Conservation (phyloP, 2,888 invertebrate species). For the Oxycera nigricornis region DNA sequence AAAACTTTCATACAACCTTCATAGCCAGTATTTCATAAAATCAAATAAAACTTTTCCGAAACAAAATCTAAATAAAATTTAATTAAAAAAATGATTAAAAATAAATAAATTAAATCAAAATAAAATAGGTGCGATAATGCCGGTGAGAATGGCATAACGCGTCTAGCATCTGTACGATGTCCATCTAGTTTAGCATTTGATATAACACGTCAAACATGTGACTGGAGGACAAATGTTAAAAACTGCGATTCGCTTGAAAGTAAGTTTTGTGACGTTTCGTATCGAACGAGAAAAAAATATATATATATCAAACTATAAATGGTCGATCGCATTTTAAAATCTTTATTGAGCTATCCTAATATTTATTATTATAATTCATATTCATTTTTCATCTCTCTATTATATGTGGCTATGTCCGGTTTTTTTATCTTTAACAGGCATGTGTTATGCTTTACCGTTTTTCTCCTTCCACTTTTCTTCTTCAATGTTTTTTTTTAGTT, state of each 20-base stretch:
- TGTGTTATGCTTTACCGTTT: no score
- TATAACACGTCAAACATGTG: slow-evolving; percentile 93
- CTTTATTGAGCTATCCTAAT: no score
- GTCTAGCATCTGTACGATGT: slow-evolving; percentile 88
- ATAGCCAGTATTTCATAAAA: no score
- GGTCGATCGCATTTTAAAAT: background rate
- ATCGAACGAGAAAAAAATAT: background rate
- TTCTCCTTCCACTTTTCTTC: no score
- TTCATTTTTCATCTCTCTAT: no score
- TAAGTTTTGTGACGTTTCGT: slow-evolving; percentile 74
- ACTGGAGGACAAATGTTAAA: slow-evolving; percentile 96
- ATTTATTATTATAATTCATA: no score
- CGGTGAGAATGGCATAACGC: slow-evolving; percentile 83
- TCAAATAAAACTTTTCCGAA: no score
- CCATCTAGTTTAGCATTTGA: slow-evolving; percentile 92
- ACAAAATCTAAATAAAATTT: background rate
- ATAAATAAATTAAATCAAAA: slow-evolving; percentile 8
- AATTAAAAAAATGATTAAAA: background rate
- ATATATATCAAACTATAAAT: no score
- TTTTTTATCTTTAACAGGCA: no score
- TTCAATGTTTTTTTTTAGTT: no score
- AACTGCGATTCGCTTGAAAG: slow-evolving; percentile 93
- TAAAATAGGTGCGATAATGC: slow-evolving; percentile 86
- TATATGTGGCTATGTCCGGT: no score
- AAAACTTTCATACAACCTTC: no score